Evolutionary conservation across 2,888 invertebrate genomes (phyloP).

Genomic region (Ypsolopha scabrella): DNA sequence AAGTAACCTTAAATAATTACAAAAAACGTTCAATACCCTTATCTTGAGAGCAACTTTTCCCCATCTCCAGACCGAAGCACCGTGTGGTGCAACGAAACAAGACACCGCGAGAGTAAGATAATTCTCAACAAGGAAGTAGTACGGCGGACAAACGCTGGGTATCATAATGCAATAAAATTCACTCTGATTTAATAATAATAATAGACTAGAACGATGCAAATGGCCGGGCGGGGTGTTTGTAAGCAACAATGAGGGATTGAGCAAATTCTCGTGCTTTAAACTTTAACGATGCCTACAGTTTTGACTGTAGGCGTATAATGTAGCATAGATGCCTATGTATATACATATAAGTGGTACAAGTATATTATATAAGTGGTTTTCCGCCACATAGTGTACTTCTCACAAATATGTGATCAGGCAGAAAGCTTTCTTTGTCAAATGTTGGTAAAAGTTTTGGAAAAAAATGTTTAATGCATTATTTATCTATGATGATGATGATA

Average conservation of each 20-base stretch:
- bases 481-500: background rate
- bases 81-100: slow-evolving; percentile 1
- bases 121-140: slow-evolving; percentile 12
- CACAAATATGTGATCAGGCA: too few species aligned
- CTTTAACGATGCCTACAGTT: background rate
- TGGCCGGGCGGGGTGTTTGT: background rate
- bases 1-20: too few species aligned
- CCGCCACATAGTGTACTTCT: too few species aligned
- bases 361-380: too few species aligned
- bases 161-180: slow-evolving; percentile 33
- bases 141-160: slow-evolving; percentile 14
- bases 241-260: too few species aligned
- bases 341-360: too few species aligned
- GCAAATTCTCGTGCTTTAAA: background rate
- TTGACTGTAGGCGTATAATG: background rate
- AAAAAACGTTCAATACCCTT: background rate
- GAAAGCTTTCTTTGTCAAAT: too few species aligned
- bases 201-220: slow-evolving; percentile 10
- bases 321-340: too few species aligned
- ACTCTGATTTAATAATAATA: slow-evolving; percentile 41
- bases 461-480: too few species aligned
- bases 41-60: background rate
- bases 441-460: too few species aligned
- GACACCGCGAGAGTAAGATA: slow-evolving; percentile 12
- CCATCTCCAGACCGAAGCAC: background rate